These are phyloP conservation scores for Agapornis roseicollis DNA, from an alignment of 2,113 vertebrate species.

Conservation along the genomic window DNA sequence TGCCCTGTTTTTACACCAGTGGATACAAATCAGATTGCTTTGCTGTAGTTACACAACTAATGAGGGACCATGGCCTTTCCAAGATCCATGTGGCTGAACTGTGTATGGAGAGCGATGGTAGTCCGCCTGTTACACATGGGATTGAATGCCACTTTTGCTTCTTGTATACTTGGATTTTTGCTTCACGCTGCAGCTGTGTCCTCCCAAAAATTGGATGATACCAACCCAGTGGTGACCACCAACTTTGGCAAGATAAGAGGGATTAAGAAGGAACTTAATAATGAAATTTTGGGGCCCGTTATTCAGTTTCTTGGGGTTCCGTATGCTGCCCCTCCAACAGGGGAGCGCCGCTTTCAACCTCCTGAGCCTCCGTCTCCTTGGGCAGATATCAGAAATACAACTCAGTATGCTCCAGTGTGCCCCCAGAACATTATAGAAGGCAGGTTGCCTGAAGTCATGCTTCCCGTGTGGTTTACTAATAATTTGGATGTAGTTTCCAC, in stretches of 20 bases:
- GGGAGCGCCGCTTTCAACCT: conserved; percentile 94
- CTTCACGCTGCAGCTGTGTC: conserved; percentile 77
- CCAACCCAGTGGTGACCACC: conserved; percentile 91
- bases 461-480: conserved; percentile 99
- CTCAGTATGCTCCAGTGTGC: conserved; percentile 95
- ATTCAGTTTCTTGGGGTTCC: conserved; percentile 97
- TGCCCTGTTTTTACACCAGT: conserved; percentile 50
- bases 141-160: conserved; percentile 70
- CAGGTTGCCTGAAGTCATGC: conserved; percentile 96
- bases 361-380: conserved; percentile 90
- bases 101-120: conserved; percentile 64
- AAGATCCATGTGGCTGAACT: conserved; percentile 73
- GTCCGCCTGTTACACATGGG: conserved; percentile 70
- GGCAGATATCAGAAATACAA: conserved; percentile 91
- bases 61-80: conserved; percentile 83
- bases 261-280: conserved; percentile 97
- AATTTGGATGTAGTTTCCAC: conserved; percentile 95
- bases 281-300: conserved; percentile 96
- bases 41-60: conserved; percentile 66
- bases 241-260: conserved; percentile 90
- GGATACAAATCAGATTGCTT: conserved; percentile 81
- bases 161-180: conserved; percentile 79
- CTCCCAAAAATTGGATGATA: conserved; percentile 91
- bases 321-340: conserved; percentile 91
- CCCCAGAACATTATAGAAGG: conserved; percentile 98